phyloP scores from a whole-genome alignment of 2,888 invertebrate species.

The Clepsis dumicolana region DNA sequence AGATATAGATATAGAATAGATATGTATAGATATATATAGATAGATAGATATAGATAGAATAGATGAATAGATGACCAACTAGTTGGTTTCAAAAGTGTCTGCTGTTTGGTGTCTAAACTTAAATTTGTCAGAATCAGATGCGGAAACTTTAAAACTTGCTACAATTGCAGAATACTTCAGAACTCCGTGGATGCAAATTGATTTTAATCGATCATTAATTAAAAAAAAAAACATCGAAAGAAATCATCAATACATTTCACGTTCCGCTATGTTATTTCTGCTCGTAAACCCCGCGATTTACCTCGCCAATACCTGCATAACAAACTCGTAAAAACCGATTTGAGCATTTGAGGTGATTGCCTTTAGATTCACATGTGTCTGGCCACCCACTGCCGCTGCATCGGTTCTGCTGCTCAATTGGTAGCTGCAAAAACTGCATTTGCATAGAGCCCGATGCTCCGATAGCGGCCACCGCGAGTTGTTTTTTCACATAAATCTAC shows the following conservation, averaged over 20 bases:
- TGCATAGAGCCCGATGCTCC: conserved; percentile 80
- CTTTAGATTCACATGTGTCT: conserved; percentile 37
- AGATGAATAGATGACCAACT: no score
- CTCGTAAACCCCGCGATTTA: conserved; percentile 31
- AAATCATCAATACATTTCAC: conserved; percentile 6
- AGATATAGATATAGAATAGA: no score
- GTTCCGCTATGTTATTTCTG: conserved; percentile 4
- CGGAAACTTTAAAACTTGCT: not conserved
- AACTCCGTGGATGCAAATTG: no score
- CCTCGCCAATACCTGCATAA: conserved; percentile 25
- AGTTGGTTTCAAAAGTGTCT: no score
- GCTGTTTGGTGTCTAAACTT: no score
- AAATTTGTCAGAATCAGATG: no score
- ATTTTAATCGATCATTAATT: not conserved
- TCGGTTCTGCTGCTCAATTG: conserved; percentile 75
- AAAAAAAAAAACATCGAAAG: not conserved
- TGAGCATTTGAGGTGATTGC: conserved; percentile 36
- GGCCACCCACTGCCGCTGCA: conserved; percentile 73
- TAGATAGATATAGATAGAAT: no score
- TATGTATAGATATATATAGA: no score
- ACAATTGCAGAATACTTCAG: not conserved
- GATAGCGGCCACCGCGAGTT: conserved; percentile 74
- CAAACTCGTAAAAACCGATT: conserved; percentile 26
- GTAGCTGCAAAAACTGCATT: conserved; percentile 84
- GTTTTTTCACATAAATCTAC: conserved; percentile 50